Conservation (phyloP, 2,888 invertebrate genomes). For the Charanyca ferruginea region DNA sequence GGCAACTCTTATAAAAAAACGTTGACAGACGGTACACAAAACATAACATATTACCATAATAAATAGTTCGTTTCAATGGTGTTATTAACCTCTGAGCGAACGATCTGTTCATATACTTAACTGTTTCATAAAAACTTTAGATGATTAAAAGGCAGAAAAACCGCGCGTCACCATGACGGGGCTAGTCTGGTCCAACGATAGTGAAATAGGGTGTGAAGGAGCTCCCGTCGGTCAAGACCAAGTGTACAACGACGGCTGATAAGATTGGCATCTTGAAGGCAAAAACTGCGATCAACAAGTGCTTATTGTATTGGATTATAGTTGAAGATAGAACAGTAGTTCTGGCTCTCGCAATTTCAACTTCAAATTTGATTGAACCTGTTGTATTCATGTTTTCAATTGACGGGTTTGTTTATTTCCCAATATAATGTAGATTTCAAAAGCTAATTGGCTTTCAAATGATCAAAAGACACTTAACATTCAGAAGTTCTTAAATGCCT, state of each 20-base stretch:
- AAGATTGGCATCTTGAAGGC: constrained; percentile 36
- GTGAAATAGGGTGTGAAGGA: constrained; percentile 61
- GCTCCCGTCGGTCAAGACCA: constrained; percentile 56
- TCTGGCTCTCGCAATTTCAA: neutral
- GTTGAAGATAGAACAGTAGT: constrained; percentile 9
- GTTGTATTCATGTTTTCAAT: neutral
- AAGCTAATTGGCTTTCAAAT: neutral
- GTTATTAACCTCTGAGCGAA: constrained; percentile 65
- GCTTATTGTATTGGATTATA: constrained; percentile 16
- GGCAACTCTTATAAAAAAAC: constrained; percentile 19
- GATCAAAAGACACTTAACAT: neutral
- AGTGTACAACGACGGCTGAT: constrained; percentile 50
- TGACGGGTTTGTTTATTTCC: neutral
- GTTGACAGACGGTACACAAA: constrained; percentile 45
- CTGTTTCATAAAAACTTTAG: constrained; percentile 62
- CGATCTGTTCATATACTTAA: constrained; percentile 50
- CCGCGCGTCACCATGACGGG: constrained; percentile 59
- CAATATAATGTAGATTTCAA: neutral
- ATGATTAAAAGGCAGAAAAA: constrained; percentile 57
- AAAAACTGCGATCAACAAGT: constrained; percentile 57
- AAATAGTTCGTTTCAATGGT: constrained; percentile 59
- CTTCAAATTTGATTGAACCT: neutral
- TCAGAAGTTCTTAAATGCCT: neutral
- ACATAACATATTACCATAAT: constrained; percentile 62
- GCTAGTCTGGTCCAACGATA: constrained; percentile 50